Evolutionary conservation across 2,888 invertebrate species (phyloP).

Genomic region (Eilema caniola): DNA sequence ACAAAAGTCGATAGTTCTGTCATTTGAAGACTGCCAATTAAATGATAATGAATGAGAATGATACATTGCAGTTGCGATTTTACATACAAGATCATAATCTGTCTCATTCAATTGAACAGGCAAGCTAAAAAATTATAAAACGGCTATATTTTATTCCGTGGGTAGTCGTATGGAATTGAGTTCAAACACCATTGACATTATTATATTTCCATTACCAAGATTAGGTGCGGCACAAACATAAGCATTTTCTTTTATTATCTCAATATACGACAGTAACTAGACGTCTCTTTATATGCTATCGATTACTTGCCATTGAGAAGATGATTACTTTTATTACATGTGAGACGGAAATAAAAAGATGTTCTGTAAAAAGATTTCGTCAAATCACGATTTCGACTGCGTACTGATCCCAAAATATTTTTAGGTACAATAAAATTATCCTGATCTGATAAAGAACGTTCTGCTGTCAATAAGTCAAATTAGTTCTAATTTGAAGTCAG

Average conservation of each 20-base stretch:
- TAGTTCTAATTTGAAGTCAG: neutral
- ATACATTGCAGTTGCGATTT: no score
- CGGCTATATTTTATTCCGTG: neutral
- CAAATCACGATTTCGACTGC: neutral
- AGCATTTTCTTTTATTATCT: constrained; percentile 40
- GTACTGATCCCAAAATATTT: neutral
- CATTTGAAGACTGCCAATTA: no score
- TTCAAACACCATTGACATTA: constrained; percentile 13
- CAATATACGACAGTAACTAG: constrained; percentile 36
- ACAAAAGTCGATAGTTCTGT: no score
- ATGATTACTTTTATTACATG: neutral
- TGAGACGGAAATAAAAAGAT: neutral
- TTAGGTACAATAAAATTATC: no score
- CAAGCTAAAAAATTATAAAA: neutral
- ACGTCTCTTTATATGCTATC: constrained; percentile 30
- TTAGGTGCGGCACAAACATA: constrained; percentile 29
- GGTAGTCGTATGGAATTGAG: neutral
- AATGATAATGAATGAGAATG: no score
- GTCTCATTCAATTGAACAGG: neutral
- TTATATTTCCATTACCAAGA: constrained; percentile 34
- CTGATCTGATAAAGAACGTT: no score
- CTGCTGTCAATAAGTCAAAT: no score
- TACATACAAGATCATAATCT: no score
- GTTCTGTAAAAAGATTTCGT: neutral
- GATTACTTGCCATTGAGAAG: constrained; percentile 24